Conservation (phyloP, 1,140 invertebrate genomes). For the Eriosoma lanigerum region DNA sequence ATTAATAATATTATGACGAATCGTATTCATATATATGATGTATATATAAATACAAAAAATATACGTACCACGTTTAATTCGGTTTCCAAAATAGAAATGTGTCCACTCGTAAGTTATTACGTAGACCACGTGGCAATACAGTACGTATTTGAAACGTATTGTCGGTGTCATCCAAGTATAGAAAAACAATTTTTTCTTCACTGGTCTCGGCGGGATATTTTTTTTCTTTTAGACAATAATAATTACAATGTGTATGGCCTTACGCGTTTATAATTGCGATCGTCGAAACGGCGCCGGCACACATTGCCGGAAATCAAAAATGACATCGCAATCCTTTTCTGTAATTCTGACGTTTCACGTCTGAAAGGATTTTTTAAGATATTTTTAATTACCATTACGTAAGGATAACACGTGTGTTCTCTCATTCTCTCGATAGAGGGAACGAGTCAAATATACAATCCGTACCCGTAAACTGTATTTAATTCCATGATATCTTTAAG, state of each 20-base stretch:
- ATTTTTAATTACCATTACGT: conserved; percentile 28
- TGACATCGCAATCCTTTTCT: conserved; percentile 42
- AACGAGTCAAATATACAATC: background rate
- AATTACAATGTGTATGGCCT: too few species aligned
- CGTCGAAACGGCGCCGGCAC: conserved; percentile 27
- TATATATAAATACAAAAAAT: background rate
- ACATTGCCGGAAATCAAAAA: conserved; percentile 43
- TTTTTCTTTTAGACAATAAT: background rate
- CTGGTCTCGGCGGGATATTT: background rate
- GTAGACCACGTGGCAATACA: background rate
- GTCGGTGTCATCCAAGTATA: background rate
- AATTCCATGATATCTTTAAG: too few species aligned
- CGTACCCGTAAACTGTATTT: background rate
- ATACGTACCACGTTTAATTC: conserved; percentile 15
- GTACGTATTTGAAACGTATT: conserved; percentile 2
- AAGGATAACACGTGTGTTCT: conserved; percentile 40
- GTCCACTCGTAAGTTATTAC: background rate
- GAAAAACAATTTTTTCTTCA: conserved; percentile 24
- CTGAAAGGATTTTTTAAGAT: conserved; percentile 2
- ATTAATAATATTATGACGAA: conserved; percentile 30
- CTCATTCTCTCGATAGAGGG: background rate
- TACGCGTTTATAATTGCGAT: conserved; percentile 20
- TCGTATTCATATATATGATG: too few species aligned
- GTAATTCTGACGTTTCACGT: conserved; percentile 5
- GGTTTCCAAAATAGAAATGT: conserved; percentile 32